A percentile compares a stretch with the other conserved stretches of the same genome.
phyloP scores from a whole-genome alignment of 2,888 invertebrate species.

The Ennomos erosarius region DNA sequence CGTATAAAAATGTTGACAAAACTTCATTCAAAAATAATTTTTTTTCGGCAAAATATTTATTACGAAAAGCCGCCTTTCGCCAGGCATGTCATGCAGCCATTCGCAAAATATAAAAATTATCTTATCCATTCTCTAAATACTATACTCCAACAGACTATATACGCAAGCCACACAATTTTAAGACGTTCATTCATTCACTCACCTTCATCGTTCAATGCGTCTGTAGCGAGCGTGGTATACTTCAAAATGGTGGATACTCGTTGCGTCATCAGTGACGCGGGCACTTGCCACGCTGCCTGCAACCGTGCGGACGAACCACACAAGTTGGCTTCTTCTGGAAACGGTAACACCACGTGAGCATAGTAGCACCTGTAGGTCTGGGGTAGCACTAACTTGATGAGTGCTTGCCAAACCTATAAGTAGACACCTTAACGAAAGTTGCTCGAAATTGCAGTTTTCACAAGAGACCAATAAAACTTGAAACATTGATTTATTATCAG shows the following conservation, averaged over 20 bases:
- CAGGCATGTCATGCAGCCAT: too few relatives aligned
- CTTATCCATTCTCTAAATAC: too few relatives aligned
- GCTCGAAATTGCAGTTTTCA: too few relatives aligned
- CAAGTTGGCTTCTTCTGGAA: conserved; percentile 83
- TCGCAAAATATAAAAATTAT: too few relatives aligned
- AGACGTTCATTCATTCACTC: conserved; percentile 4
- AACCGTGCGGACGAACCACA: conserved; percentile 88
- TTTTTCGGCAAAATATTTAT: too few relatives aligned
- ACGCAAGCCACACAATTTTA: too few relatives aligned
- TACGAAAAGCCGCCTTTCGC: too few relatives aligned
- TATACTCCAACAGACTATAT: too few relatives aligned
- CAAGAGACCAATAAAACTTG: too few relatives aligned
- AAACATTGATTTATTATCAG: too few relatives aligned
- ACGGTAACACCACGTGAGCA: neutral
- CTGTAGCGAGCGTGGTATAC: conserved; percentile 71
- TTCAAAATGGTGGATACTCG: conserved; percentile 52
- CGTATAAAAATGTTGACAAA: too few relatives aligned
- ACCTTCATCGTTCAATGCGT: conserved; percentile 83
- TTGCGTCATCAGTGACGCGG: conserved; percentile 47
- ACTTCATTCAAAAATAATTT: too few relatives aligned
- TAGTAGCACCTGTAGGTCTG: neutral
- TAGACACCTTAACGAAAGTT: neutral
- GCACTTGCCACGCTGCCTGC: conserved; percentile 81
- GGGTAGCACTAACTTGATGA: neutral
- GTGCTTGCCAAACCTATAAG: neutral